Evolutionary conservation across 2,113 vertebrate species (phyloP).

Genomic region (Oophaga pumilio): DNA sequence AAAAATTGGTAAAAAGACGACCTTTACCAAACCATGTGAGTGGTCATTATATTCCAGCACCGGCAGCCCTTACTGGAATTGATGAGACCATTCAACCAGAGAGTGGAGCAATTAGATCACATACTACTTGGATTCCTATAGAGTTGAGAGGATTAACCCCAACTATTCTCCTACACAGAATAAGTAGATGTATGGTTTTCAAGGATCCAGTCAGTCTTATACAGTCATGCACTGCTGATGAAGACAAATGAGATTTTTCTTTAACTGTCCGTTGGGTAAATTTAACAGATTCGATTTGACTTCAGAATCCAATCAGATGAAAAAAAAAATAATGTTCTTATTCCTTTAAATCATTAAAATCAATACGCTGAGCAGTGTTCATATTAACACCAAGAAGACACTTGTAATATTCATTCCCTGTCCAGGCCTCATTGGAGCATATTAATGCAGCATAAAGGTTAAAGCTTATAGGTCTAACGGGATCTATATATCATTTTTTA

Average conservation of each 20-base stretch:
- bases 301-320: not conserved
- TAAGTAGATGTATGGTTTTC: not conserved
- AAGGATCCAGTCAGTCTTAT: not conserved
- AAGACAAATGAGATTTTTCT: not conserved
- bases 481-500: not conserved
- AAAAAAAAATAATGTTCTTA: not conserved
- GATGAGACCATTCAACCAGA: not conserved
- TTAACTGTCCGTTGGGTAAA: not conserved
- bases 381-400: not conserved
- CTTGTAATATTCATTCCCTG: not conserved
- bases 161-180: not conserved
- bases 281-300: not conserved
- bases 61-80: not conserved
- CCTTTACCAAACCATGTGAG: not conserved
- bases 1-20: not conserved
- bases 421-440: not conserved
- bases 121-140: not conserved
- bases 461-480: conserved; percentile 7
- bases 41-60: not conserved
- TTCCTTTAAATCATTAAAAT: not conserved
- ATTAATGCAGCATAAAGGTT: not conserved
- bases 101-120: not conserved
- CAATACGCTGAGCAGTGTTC: not conserved
- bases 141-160: not conserved
- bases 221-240: not conserved